Conservation (phyloP, 1,140 invertebrate species). For the Anoplophora glabripennis region DNA sequence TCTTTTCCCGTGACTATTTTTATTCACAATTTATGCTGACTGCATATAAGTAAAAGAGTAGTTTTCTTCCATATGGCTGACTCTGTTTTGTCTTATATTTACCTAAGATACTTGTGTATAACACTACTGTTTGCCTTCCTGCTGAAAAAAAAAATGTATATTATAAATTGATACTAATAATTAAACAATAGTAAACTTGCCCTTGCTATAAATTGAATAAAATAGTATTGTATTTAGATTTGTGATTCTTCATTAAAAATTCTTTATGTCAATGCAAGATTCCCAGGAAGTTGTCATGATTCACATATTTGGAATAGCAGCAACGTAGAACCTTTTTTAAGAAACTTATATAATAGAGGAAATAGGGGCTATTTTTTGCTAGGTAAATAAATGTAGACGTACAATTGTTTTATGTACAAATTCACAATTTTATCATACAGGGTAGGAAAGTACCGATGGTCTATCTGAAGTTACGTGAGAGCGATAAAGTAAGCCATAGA, state of each 20-base stretch:
- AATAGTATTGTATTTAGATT: conserved; percentile 28
- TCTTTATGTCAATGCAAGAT: conserved; percentile 35
- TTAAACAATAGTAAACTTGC: too few relatives aligned
- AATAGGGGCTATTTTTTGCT: conserved; percentile 21
- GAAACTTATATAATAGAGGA: conserved; percentile 8
- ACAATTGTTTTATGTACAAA: neutral
- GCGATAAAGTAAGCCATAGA: too few relatives aligned
- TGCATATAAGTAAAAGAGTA: too few relatives aligned
- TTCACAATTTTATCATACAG: too few relatives aligned
- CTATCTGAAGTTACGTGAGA: too few relatives aligned
- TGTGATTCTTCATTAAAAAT: conserved; percentile 35
- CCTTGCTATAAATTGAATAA: neutral
- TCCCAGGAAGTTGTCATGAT: conserved; percentile 37
- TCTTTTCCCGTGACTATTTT: too few relatives aligned
- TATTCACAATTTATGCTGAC: too few relatives aligned
- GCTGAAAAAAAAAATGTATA: too few relatives aligned
- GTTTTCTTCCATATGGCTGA: too few relatives aligned
- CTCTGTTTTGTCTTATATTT: too few relatives aligned
- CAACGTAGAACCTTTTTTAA: conserved; percentile 15
- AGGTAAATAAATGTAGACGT: conserved; percentile 29
- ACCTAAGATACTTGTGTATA: conserved; percentile 12
- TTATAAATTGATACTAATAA: too few relatives aligned
- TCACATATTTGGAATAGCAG: conserved; percentile 36
- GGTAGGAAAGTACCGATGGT: too few relatives aligned
- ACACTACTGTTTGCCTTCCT: neutral